Percentiles rank a stretch among this genome's conserved stretches.
Conservation (phyloP, 1,140 invertebrate species). For the Drosophila sp. region DNA sequence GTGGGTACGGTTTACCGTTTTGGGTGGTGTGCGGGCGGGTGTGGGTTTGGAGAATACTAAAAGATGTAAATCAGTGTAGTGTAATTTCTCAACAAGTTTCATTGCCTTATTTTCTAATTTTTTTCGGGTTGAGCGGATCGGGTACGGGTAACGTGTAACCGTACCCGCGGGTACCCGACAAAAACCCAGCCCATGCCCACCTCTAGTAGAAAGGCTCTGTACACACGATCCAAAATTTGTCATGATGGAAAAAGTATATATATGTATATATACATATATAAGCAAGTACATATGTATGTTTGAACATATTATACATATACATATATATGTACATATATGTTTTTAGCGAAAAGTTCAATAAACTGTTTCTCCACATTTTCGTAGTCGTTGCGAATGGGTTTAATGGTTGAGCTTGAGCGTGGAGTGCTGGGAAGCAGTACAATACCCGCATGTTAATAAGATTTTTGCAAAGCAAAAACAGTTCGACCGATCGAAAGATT, state of each 20-base stretch:
- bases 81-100: too few species aligned
- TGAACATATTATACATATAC: conserved; percentile 15
- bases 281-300: too few species aligned
- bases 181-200: too few species aligned
- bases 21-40: too few species aligned
- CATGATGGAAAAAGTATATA: conserved; percentile 22
- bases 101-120: too few species aligned
- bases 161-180: too few species aligned
- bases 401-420: neutral
- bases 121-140: too few species aligned
- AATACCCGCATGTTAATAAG: conserved; percentile 72
- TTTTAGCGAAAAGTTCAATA: conserved; percentile 72
- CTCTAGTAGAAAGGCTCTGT: conserved; percentile 35
- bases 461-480: conserved; percentile 15
- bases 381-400: neutral
- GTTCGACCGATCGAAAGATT: neutral
- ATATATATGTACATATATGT: conserved; percentile 1
- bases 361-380: conserved; percentile 67
- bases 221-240: conserved; percentile 31
- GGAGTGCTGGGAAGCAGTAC: conserved; percentile 27
- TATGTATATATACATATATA: conserved; percentile 19
- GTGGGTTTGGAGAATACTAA: too few species aligned
- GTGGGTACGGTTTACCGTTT: too few species aligned
- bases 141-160: too few species aligned
- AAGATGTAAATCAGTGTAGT: too few species aligned